Evolutionary conservation across 2,888 invertebrate genomes (phyloP).

Genomic region (Acleris literana): DNA sequence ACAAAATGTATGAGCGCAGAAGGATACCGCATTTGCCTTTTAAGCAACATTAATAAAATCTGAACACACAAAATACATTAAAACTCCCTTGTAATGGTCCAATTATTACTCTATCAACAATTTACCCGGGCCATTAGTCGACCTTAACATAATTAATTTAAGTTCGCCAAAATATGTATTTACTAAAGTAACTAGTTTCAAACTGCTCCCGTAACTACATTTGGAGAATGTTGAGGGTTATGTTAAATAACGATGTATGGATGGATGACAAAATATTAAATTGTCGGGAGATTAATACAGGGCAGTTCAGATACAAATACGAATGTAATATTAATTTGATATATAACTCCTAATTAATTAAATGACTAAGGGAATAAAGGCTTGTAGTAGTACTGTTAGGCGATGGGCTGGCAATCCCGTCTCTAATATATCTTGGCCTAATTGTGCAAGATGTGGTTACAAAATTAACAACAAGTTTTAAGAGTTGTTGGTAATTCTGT

Average conservation of each 20-base stretch:
- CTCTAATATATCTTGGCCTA: too few species aligned
- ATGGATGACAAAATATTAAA: too few species aligned
- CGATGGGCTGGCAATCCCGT: too few species aligned
- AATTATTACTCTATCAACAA: conserved; percentile 63
- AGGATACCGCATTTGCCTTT: conserved; percentile 21
- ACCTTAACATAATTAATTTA: conserved; percentile 63
- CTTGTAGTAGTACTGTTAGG: too few species aligned
- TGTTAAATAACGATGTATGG: not conserved
- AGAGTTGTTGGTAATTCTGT: too few species aligned
- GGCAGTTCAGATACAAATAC: too few species aligned
- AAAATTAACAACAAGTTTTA: too few species aligned
- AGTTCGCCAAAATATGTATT: conserved; percentile 40
- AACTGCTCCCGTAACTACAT: conserved; percentile 46
- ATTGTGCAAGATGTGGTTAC: too few species aligned
- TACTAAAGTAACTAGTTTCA: conserved; percentile 44
- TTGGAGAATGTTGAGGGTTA: conserved; percentile 14
- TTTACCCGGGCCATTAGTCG: conserved; percentile 55
- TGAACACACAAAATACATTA: conserved; percentile 51
- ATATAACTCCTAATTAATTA: too few species aligned
- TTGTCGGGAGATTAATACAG: too few species aligned
- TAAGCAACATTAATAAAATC: conserved; percentile 43
- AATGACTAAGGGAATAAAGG: too few species aligned
- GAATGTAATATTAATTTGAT: too few species aligned
- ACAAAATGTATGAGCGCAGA: conserved; percentile 24
- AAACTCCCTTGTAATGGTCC: conserved; percentile 48